Evolutionary conservation across 2,113 vertebrate genomes (phyloP).

Genomic region (Crypturellus undulatus): DNA sequence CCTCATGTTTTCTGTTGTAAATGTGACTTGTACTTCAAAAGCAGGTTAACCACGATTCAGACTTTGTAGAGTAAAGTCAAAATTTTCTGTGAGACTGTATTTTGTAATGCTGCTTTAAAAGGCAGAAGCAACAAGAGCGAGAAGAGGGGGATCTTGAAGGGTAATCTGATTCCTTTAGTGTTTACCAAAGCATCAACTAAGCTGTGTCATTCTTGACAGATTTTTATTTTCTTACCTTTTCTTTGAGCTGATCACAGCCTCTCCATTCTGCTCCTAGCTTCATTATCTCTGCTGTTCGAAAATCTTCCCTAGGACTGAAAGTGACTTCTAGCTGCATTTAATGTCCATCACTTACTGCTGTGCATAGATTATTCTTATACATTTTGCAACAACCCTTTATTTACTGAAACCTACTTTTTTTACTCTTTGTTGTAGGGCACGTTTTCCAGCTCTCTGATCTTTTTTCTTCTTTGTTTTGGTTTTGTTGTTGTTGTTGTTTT

Average conservation of each 20-base stretch:
- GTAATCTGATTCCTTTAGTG: not conserved
- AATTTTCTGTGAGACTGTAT: not conserved
- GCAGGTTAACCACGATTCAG: not conserved
- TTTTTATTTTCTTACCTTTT: not conserved
- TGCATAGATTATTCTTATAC: not conserved
- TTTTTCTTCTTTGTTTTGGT: not conserved
- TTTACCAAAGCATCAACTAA: not conserved
- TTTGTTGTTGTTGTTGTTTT: no score
- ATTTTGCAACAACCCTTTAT: not conserved
- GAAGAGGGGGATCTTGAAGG: not conserved
- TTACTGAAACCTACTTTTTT: not conserved
- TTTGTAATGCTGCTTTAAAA: conserved; percentile 7
- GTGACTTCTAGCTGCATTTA: not conserved
- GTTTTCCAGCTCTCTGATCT: not conserved
- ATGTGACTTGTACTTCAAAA: conserved; percentile 18
- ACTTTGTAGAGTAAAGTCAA: not conserved
- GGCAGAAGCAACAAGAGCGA: not conserved
- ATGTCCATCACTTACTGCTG: not conserved
- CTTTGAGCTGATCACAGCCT: not conserved
- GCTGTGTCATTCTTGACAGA: not conserved
- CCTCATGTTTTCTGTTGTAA: not conserved
- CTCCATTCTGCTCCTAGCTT: not conserved
- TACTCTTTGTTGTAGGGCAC: not conserved
- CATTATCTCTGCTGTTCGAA: not conserved
- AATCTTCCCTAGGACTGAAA: not conserved